Percentiles rank a stretch among this genome's conserved stretches.
Evolutionary conservation across 2,113 vertebrate species (phyloP).

Genomic region (Actinemys pallida): DNA sequence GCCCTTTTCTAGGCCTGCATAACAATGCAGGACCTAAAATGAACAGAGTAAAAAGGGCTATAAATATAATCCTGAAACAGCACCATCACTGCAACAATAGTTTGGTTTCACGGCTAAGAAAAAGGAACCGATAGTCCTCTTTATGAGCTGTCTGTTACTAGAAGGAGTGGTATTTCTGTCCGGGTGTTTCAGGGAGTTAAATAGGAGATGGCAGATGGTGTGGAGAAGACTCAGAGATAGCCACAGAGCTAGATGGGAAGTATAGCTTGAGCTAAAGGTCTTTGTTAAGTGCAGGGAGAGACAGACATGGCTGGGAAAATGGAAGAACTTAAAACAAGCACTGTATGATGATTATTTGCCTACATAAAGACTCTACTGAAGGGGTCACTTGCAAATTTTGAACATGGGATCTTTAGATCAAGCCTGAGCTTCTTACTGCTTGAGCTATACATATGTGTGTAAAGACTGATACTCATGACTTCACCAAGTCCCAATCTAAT

Average conservation of each 20-base stretch:
- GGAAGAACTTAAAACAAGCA: neutral
- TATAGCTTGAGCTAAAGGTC: neutral
- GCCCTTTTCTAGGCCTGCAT: neutral
- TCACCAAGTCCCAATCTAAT: neutral
- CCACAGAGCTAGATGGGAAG: neutral
- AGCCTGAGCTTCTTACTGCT: neutral
- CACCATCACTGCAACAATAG: neutral
- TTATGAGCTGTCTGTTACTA: neutral
- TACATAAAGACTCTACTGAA: neutral
- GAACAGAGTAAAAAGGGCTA: neutral
- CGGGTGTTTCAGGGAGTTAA: neutral
- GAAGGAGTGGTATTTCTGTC: neutral
- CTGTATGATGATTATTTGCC: neutral
- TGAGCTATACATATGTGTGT: neutral
- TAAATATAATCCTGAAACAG: neutral
- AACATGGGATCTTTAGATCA: neutral
- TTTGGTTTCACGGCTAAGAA: neutral
- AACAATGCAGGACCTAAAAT: neutral
- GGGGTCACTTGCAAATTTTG: neutral
- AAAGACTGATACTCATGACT: neutral
- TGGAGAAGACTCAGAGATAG: neutral
- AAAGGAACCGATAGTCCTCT: neutral
- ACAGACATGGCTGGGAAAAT: neutral
- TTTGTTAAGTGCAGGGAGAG: neutral
- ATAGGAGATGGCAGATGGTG: neutral